Base-by-base conservation (phyloP, 2,888 invertebrate species). In the Ephialtes manifestator region DNA sequence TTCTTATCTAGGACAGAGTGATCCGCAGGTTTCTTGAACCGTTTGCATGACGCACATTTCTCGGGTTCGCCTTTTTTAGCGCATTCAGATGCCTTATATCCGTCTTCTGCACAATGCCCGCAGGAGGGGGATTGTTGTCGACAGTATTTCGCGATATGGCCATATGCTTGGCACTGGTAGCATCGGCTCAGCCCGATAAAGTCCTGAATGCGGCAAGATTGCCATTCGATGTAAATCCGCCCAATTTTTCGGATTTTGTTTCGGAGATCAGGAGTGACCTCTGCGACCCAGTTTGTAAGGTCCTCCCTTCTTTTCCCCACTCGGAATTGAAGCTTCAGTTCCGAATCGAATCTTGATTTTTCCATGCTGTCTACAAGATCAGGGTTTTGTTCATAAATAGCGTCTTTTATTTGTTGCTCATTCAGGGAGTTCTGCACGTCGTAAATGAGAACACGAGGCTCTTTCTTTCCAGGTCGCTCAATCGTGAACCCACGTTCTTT, bases 261-360 rank as follows among this genome's bases (percentile, higher is more conserved):
- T 39, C 86, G 67, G 0, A 84, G 8, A 1, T 75, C 68, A 1
- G 82, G 80, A 11, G 51, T 51, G 1, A 70, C 72, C 24, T 85
- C 84, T 0, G 68, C 39, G 3, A 86, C 67, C 79, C 82, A 86
- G 58, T 84, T 84, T 0, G 11, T 39, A 1, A 39, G 2, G 35
- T 58, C 46, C 4, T 68, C 74, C 20, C 58, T 71, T 5, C 55
- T 39, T 24, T 60, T 72, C 3, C 55, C n/a, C n/a, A n/a, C n/a
- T n/a, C n/a, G n/a, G n/a, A n/a, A n/a, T n/a, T n/a, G n/a, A n/a
- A n/a, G n/a, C 72, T 18, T 18, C 28, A 18, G 18, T 53, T 53
- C 55, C 15, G 43, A 65, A 65, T n/a, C 4, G 28, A 7, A 67
- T 43, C 0, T 31, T 13, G 53, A 80, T 60, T 15, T 76, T 20